Percentiles rank a stretch among this genome's conserved stretches.
These are phyloP conservation scores for Eucidaris tribuloides DNA, from an alignment of 35 echinoderm and acorn worm species.

Conservation along the genomic window DNA sequence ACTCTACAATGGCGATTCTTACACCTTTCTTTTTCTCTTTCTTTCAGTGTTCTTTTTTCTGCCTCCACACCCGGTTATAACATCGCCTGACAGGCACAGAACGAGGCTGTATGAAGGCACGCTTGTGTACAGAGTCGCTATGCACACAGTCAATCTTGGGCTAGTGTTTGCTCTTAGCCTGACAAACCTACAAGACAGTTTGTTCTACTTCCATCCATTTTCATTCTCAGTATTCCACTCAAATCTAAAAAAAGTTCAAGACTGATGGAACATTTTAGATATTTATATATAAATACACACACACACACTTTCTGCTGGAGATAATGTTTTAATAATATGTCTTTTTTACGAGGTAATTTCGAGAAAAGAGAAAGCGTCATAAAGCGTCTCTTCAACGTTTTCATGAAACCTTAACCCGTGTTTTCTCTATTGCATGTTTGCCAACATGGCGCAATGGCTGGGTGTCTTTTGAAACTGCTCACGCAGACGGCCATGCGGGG, in stretches of 20 bases:
- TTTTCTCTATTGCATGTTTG: constrained; percentile 7
- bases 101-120: neutral
- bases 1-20: constrained; percentile 24
- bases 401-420: constrained; percentile 19
- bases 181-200: constrained; percentile 33
- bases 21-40: constrained; percentile 36
- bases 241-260: neutral
- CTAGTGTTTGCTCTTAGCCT: constrained; percentile 15
- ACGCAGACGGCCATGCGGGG: neutral
- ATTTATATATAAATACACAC: too few species aligned
- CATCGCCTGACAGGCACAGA: constrained; percentile 17
- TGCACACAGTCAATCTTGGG: constrained; percentile 21
- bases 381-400: too few species aligned
- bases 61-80: constrained; percentile 25
- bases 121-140: constrained; percentile 37
- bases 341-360: too few species aligned
- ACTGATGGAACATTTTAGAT: too few species aligned
- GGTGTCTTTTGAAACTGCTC: neutral
- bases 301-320: too few species aligned
- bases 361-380: too few species aligned
- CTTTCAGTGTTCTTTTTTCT: constrained; percentile 21
- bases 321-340: too few species aligned
- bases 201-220: constrained; percentile 29
- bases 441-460: neutral
- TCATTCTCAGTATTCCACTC: constrained; percentile 20